Evolutionary conservation across 1,140 invertebrate genomes (phyloP), one percentile per base, ranked within the genome.

Genomic region (Pomacea maculata): DNA sequence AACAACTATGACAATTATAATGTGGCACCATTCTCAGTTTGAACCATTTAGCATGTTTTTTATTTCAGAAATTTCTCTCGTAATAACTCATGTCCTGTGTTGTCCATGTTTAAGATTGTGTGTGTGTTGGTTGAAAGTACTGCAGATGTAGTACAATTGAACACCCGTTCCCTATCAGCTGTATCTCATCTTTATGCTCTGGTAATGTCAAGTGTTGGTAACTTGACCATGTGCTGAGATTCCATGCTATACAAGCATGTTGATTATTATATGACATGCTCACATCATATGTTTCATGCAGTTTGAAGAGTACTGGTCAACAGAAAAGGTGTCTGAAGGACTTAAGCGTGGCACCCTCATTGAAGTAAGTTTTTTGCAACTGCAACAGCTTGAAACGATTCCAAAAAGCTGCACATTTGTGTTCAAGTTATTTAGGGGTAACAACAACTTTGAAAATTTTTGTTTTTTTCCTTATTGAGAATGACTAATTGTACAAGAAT

Each of bases 311-410:
- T 85, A 89, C 79, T 85, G 84, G 85, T 55, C 84, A 21, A 74
- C 61, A 21, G 84, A 88, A 61, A 67, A 84, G 34, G 83, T 89
- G 12, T 82, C 82, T 29, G 75, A 81, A 52, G 87, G 85, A 34
- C 71, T 89, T 11, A 88, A 89, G 70, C 77, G 79, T 79, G 86
- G 86, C 29, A 75, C 61, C 14, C 75, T 89, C 15, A 79, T 87
- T 80, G 75, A 87, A 81, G 87, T 88, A 79, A 72, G 82, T 79
- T 29, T 21, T 17, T 64, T 52, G 65, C 34, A 15, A 52, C 19
- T 12, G 5, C 65, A 57, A 19, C 45, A 70, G 25, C 54, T n/a
- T 63, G 34, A 15, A 74, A 54, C 67, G 19, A 17, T 25, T n/a
- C 21, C 9, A 29, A 6, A 25, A 12, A 55, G 71, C 14, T 25